A percentile compares a stretch with the other conserved stretches of the same genome.
Conservation (phyloP, 2,797 vertebrate species). For the Synaphobranchus kaupii region DNA sequence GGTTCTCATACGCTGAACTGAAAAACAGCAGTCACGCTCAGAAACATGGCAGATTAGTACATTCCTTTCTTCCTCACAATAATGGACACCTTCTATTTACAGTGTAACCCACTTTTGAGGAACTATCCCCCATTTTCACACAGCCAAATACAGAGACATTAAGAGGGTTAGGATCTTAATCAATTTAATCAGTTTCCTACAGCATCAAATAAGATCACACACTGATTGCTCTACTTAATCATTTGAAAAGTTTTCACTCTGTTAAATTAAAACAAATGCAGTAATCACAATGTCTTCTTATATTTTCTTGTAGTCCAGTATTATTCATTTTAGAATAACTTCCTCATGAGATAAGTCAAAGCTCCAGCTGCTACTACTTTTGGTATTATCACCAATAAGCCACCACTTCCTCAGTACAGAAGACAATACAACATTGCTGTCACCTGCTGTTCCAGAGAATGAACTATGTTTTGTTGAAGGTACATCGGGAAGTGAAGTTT, state of each 20-base stretch:
- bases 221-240: background rate
- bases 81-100: slow-evolving; percentile 5
- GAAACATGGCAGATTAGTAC: background rate
- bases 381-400: background rate
- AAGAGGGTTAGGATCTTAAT: background rate
- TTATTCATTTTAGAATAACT: background rate
- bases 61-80: background rate
- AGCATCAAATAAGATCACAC: background rate
- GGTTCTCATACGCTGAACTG: background rate
- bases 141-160: slow-evolving; percentile 3
- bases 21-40: background rate
- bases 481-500: background rate
- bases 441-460: slow-evolving; percentile 16
- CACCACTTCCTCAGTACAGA: background rate
- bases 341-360: background rate
- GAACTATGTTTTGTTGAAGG: background rate
- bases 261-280: background rate
- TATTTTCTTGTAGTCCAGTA: background rate
- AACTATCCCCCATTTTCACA: background rate
- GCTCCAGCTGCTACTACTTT: background rate
- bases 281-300: background rate
- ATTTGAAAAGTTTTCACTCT: background rate
- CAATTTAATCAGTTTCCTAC: background rate
- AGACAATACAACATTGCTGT: background rate
- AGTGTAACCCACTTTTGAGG: background rate